Evolutionary conservation across 2,113 vertebrate species (phyloP).

Genomic region (Tyto alba): DNA sequence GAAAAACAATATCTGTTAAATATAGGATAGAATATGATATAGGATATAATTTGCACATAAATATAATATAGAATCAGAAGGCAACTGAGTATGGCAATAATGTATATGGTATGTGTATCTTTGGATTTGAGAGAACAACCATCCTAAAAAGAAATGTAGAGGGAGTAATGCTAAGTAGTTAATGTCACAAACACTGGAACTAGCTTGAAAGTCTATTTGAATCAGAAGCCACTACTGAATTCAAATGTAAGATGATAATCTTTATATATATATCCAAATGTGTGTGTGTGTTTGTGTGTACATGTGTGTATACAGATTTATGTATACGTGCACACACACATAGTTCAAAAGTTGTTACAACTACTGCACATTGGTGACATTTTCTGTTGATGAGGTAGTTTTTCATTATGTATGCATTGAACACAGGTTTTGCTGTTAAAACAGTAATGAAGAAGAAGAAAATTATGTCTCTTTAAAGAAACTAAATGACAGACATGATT

Average conservation of each 20-base stretch:
- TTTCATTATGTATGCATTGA: fast-evolving
- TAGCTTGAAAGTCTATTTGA: neutral
- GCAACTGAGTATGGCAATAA: neutral
- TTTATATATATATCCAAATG: neutral
- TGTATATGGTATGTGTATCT: neutral
- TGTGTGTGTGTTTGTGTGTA: neutral
- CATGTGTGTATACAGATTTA: neutral
- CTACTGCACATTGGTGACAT: neutral
- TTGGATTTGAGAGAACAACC: neutral
- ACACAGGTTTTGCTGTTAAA: neutral
- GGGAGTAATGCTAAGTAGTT: neutral
- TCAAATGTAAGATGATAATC: neutral
- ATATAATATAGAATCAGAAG: neutral
- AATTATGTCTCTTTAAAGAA: neutral
- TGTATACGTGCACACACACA: neutral
- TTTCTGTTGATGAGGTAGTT: neutral
- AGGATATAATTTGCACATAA: neutral
- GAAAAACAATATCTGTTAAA: neutral
- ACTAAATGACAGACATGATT: neutral
- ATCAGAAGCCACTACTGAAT: neutral
- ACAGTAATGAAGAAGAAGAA: neutral
- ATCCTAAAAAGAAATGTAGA: neutral
- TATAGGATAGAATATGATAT: neutral
- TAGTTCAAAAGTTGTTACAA: neutral
- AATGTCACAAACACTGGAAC: neutral